Conservation (phyloP, 2,888 invertebrate genomes). For the Megaustenia siamemsis region DNA sequence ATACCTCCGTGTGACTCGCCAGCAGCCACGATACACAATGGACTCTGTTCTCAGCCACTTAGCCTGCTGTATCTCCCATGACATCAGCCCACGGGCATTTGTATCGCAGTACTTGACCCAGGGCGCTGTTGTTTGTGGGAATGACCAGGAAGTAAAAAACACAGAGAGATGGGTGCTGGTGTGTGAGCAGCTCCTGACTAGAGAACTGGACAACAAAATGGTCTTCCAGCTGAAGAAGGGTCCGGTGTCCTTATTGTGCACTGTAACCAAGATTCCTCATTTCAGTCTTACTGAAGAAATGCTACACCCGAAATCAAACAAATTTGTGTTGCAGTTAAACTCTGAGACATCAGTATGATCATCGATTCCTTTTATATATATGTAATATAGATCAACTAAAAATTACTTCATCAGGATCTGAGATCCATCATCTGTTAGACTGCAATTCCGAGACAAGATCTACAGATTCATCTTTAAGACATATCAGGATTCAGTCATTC, state of each 20-base stretch:
- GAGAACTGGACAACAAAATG: slow-evolving; percentile 90
- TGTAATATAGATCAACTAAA: background rate
- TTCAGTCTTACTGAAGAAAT: slow-evolving; percentile 97
- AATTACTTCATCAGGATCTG: background rate
- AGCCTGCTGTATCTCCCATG: slow-evolving; percentile 93
- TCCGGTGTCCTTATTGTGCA: slow-evolving; percentile 90
- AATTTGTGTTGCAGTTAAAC: slow-evolving; percentile 94
- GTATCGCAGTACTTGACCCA: slow-evolving; percentile 94
- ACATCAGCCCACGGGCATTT: slow-evolving; percentile 95
- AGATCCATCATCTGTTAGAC: background rate
- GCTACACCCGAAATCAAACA: slow-evolving; percentile 96
- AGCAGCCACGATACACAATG: slow-evolving; percentile 96
- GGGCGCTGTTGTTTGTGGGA: slow-evolving; percentile 83
- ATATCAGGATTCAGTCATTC: no score
- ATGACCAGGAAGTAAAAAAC: slow-evolving; percentile 71
- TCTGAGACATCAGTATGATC: slow-evolving; percentile 93
- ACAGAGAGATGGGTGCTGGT: slow-evolving; percentile 98
- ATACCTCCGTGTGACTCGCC: slow-evolving; percentile 95
- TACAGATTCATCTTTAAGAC: no score
- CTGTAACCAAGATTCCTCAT: slow-evolving; percentile 92
- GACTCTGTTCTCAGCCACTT: slow-evolving; percentile 94
- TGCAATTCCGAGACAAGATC: background rate
- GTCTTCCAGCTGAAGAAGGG: slow-evolving; percentile 90
- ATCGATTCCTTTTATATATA: background rate
- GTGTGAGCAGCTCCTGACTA: slow-evolving; percentile 93